phyloP scores from a whole-genome alignment of 2,113 vertebrate genomes.

The Zapus hudsonius region DNA sequence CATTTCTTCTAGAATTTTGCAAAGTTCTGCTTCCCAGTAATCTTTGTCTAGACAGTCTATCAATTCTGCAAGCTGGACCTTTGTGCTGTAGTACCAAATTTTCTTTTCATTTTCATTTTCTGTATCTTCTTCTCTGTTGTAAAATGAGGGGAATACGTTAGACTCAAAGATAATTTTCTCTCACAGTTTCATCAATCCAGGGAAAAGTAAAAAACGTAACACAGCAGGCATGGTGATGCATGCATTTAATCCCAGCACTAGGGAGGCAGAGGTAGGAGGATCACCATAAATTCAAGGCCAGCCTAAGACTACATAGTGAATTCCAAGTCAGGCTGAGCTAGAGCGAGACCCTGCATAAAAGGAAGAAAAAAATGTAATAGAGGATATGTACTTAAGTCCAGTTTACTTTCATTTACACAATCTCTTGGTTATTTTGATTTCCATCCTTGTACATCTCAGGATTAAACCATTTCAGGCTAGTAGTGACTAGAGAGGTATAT shows the following conservation, averaged over 20 bases:
- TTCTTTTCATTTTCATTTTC: constrained; percentile 93
- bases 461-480: constrained; percentile 31
- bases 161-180: background rate
- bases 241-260: too few relatives aligned
- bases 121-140: constrained; percentile 93
- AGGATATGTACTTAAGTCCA: too few relatives aligned
- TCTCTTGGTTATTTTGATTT: constrained; percentile 38
- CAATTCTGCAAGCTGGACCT: constrained; percentile 93
- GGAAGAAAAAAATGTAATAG: too few relatives aligned
- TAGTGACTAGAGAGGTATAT: background rate
- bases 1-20: constrained; percentile 94
- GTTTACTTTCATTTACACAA: constrained; percentile 22
- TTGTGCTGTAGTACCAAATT: constrained; percentile 98
- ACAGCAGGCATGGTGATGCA: background rate
- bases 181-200: background rate
- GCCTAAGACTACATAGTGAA: too few relatives aligned
- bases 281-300: too few relatives aligned
- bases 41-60: constrained; percentile 92
- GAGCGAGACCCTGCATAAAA: too few relatives aligned
- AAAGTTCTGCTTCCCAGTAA: constrained; percentile 96
- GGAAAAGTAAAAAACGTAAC: background rate
- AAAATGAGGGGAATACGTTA: constrained; percentile 42
- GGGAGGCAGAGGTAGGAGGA: too few relatives aligned
- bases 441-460: background rate
- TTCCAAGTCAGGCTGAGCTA: too few relatives aligned